Evolutionary conservation across 2,113 vertebrate genomes (phyloP).

Genomic region (Nothobranchius furzeri): DNA sequence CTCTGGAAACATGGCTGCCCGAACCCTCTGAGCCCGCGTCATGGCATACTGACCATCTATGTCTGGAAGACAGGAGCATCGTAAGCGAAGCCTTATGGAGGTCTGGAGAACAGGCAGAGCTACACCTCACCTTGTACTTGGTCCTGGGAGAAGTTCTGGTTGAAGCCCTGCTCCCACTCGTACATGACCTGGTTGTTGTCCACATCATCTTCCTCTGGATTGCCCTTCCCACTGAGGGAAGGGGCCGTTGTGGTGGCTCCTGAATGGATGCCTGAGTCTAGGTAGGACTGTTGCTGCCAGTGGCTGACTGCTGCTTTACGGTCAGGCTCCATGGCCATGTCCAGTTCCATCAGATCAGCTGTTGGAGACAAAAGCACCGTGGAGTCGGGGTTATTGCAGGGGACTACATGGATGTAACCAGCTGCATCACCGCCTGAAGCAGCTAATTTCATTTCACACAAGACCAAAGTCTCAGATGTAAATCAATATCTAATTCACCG

Average conservation of each 20-base stretch:
- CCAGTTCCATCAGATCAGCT: constrained; percentile 99
- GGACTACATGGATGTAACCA: not conserved
- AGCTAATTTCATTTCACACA: constrained; percentile 23
- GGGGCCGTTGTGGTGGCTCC: constrained; percentile 98
- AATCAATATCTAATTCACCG: constrained; percentile 51
- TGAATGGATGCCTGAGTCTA: constrained; percentile 99
- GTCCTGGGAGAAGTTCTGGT: constrained; percentile 93
- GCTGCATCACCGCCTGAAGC: not conserved
- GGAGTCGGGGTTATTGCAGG: not conserved
- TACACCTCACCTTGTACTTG: constrained; percentile 80
- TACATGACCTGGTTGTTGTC: constrained; percentile 96
- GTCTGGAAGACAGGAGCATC: constrained; percentile 74
- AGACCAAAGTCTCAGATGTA: constrained; percentile 19
- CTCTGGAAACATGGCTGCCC: constrained; percentile 99
- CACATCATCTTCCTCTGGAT: constrained; percentile 96
- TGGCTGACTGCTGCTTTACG: constrained; percentile 97
- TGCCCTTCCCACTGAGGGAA: constrained; percentile 97
- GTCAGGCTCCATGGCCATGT: constrained; percentile 99
- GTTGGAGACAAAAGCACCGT: not conserved
- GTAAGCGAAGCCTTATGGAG: too few species aligned
- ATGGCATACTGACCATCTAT: constrained; percentile 98
- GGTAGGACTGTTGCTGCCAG: constrained; percentile 98
- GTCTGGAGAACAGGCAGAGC: not conserved
- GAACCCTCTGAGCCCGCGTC: constrained; percentile 96
- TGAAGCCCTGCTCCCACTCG: constrained; percentile 98